Evolutionary conservation across 2,113 vertebrate genomes (phyloP).

Genomic region (Nymphicus hollandicus): DNA sequence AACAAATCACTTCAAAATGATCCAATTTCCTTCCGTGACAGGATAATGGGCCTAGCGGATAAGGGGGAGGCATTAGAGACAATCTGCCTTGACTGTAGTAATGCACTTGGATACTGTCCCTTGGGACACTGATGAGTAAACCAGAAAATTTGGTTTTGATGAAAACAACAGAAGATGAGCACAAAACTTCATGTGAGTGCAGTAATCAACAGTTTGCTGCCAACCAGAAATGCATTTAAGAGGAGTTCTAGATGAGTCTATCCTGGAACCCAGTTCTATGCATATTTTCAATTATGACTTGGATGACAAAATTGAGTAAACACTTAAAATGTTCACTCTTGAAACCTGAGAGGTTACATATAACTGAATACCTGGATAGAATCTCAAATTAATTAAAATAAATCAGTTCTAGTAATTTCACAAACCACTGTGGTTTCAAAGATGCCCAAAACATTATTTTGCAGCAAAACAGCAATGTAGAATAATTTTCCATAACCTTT

Average conservation of each 20-base stretch:
- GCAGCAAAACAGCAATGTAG: not conserved
- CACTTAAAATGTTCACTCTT: not conserved
- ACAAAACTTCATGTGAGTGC: not conserved
- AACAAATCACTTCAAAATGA: slow-evolving; percentile 38
- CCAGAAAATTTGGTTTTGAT: not conserved
- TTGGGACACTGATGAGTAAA: not conserved
- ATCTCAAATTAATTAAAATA: not conserved
- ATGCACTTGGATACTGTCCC: not conserved
- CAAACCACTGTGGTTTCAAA: not conserved
- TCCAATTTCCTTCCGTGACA: not conserved
- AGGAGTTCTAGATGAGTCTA: not conserved
- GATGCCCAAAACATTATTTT: not conserved
- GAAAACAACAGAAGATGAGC: not conserved
- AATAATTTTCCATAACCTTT: not conserved
- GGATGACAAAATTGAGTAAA: not conserved
- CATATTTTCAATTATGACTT: not conserved
- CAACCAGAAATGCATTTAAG: not conserved
- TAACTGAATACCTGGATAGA: not conserved
- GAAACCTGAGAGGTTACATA: not conserved
- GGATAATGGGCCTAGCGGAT: not conserved
- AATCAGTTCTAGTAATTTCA: not conserved
- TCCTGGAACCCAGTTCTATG: not conserved
- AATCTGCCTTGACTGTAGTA: not conserved
- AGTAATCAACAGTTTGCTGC: not conserved
- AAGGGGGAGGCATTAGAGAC: not conserved